Conservation (phyloP, 1,140 invertebrate species). For the Drosophila sproati region DNA sequence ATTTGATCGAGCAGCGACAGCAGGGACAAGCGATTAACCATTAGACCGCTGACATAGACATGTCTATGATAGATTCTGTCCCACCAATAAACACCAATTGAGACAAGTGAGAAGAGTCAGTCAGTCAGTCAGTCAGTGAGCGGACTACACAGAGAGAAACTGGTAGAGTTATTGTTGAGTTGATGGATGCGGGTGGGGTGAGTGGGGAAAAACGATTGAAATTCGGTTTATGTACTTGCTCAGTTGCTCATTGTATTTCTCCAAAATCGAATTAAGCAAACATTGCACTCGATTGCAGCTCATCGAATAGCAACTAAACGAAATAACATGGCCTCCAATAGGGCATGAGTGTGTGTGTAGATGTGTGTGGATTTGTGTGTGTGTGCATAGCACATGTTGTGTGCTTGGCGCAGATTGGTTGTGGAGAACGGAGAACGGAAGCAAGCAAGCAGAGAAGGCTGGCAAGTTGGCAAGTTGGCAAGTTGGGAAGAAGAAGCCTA, state of each 20-base stretch:
- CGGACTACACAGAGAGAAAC: neutral
- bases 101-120: neutral
- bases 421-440: neutral
- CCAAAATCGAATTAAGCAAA: neutral
- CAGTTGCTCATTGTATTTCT: neutral
- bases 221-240: neutral
- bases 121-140: neutral
- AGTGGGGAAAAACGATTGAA: neutral
- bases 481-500: no score
- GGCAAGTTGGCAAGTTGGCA: neutral
- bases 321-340: neutral
- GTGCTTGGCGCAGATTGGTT: conserved; percentile 10
- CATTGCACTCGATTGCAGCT: neutral
- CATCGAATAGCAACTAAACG: neutral
- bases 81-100: neutral
- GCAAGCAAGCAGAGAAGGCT: neutral
- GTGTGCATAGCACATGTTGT: conserved; percentile 14
- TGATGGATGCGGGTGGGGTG: no score
- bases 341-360: neutral
- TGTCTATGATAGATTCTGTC: conserved; percentile 62
- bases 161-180: neutral
- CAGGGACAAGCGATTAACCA: conserved; percentile 32
- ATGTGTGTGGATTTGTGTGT: conserved; percentile 4
- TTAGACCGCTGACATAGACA: conserved; percentile 35
- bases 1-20: conserved; percentile 58